These are phyloP conservation scores for Hiodon alosoides DNA, from an alignment of 2,113 vertebrate genomes.

Conservation along the genomic window DNA sequence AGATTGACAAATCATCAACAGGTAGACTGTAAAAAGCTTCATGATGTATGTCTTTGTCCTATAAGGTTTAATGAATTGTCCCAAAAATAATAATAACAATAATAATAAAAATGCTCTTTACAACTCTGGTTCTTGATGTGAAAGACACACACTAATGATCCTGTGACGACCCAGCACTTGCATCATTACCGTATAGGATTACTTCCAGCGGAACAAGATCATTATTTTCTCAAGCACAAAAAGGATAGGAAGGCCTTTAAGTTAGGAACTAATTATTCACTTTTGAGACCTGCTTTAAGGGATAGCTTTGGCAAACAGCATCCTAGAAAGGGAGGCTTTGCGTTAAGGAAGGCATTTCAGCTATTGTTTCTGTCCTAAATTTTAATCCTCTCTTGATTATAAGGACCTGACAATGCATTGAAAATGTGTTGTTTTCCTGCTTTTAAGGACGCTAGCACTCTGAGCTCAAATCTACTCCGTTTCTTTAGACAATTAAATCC, in stretches of 20 bases:
- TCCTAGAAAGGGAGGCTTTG: not conserved
- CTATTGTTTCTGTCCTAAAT: not conserved
- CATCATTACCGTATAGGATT: not conserved
- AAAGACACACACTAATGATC: slow-evolving; percentile 12
- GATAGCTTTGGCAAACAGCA: not conserved
- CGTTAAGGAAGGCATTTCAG: not conserved
- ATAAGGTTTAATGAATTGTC: too few relatives aligned
- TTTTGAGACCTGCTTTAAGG: not conserved
- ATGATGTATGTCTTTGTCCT: too few relatives aligned
- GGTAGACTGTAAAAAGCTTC: too few relatives aligned
- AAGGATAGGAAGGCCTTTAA: slow-evolving; percentile 15
- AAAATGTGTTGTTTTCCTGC: not conserved
- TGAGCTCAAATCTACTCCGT: slow-evolving; percentile 1
- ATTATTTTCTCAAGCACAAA: slow-evolving; percentile 13
- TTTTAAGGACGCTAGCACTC: not conserved
- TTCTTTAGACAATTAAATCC: not conserved
- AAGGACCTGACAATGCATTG: not conserved
- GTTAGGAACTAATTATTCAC: slow-evolving; percentile 23
- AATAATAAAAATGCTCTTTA: not conserved
- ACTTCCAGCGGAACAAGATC: slow-evolving; percentile 21
- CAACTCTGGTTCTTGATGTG: not conserved
- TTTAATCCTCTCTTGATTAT: slow-evolving; percentile 3
- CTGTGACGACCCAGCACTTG: not conserved
- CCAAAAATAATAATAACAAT: not conserved
- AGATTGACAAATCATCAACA: too few relatives aligned